Conservation (phyloP, 2,113 vertebrate species). For the Esox niger region DNA sequence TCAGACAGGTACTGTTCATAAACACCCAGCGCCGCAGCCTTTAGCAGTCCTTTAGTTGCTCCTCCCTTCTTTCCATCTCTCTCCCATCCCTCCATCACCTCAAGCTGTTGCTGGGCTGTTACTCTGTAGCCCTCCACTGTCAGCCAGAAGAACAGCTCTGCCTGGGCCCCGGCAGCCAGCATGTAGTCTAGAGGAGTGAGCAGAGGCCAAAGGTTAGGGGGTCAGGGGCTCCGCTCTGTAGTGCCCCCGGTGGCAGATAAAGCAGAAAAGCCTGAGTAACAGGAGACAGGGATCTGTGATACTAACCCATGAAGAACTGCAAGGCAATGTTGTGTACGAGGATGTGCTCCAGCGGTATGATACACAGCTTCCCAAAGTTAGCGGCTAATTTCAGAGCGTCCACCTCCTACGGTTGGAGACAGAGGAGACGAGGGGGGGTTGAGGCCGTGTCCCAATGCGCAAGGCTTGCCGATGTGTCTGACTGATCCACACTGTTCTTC, state of each 20-base stretch:
- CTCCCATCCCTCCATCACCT: slow-evolving; percentile 84
- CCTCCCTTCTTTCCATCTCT: slow-evolving; percentile 89
- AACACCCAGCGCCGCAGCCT: slow-evolving; percentile 91
- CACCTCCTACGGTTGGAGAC: slow-evolving; percentile 81
- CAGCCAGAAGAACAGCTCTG: slow-evolving; percentile 99
- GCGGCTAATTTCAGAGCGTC: slow-evolving; percentile 95
- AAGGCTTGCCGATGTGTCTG: no score
- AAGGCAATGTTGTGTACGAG: slow-evolving; percentile 97
- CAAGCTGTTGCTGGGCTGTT: slow-evolving; percentile 94
- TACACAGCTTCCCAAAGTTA: slow-evolving; percentile 97
- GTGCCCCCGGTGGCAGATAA: neutral
- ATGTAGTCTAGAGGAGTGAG: slow-evolving; percentile 85
- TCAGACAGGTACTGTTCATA: slow-evolving; percentile 98
- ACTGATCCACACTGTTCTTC: no score
- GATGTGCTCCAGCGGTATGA: slow-evolving; percentile 96
- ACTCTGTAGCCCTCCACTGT: slow-evolving; percentile 98
- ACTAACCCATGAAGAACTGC: slow-evolving; percentile 98
- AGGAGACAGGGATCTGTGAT: neutral
- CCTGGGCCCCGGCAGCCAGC: slow-evolving; percentile 94
- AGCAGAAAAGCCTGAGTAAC: neutral
- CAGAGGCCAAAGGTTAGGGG: neutral
- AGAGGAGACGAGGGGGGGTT: neutral
- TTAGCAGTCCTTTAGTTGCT: slow-evolving; percentile 90
- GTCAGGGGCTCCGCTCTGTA: neutral
- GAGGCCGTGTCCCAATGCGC: no score